These are phyloP conservation scores for Melipona quadrifasciata DNA, from an alignment of 1,140 invertebrate species.

Conservation along the genomic window DNA sequence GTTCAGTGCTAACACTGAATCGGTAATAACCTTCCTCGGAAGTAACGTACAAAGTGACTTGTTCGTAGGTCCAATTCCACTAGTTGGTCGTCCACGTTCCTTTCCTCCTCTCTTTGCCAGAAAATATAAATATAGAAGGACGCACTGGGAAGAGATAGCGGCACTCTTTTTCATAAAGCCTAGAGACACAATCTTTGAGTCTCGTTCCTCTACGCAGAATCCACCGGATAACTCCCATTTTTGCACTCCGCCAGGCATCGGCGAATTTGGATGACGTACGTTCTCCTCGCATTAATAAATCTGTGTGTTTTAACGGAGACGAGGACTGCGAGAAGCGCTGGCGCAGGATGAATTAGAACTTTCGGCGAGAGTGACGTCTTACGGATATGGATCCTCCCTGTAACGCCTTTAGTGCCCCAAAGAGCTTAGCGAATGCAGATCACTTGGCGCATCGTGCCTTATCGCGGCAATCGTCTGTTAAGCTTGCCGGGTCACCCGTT, in stretches of 20 bases:
- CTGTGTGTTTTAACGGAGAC: neutral
- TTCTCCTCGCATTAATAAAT: neutral
- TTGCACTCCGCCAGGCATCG: neutral
- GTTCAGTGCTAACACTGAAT: no score
- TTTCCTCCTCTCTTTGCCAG: no score
- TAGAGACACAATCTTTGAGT: no score
- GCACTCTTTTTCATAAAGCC: no score
- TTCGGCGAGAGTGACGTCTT: neutral
- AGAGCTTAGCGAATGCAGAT: slow-evolving; percentile 20
- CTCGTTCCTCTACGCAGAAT: no score
- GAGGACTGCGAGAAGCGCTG: neutral
- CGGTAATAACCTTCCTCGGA: no score
- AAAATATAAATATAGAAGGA: no score
- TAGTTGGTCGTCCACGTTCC: no score
- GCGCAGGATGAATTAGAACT: neutral
- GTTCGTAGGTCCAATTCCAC: no score
- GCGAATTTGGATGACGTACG: neutral
- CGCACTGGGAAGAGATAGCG: no score
- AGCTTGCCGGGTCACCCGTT: neutral
- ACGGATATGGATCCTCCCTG: neutral
- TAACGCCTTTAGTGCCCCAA: neutral
- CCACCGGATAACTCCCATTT: no score
- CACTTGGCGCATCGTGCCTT: slow-evolving; percentile 18
- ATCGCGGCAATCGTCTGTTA: slow-evolving; percentile 15
- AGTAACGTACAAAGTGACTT: no score